Base-by-base conservation (phyloP, 2,888 invertebrate species). In the Argyresthia albistria region DNA sequence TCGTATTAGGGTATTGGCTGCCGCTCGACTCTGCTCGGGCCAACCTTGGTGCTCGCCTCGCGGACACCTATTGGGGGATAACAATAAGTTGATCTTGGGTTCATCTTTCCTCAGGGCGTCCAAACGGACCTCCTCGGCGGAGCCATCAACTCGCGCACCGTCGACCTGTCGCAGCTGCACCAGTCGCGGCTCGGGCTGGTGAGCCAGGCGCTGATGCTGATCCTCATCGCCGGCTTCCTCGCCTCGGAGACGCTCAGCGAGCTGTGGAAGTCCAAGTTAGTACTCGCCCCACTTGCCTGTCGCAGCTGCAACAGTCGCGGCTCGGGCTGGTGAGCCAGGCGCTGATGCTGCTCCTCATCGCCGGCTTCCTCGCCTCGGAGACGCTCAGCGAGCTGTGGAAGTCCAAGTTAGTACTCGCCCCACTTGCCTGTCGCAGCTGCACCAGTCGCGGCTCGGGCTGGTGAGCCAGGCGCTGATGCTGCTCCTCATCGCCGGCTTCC, bases 301-400 rank as follows among this genome's bases (percentile, higher is more conserved):
- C 96, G 9, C 97, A 97, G 73, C 86, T 97, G 60, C 95, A 97
- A 73, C 97, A 97, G 81, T 97, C 97, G 7, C 90, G 97, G 48
- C 84, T 97, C 53, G 97, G 97, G 8, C 89, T 97, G 59, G 82
- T 97, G 58, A 95, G 95, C 60, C 97, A 97, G 83, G 97, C 97
- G 52, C 89, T 95, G 60, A 96, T 97, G 94, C 90, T 97, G 55
- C 94, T 97, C 63, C 92, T 95, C 61, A 94, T 97, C 61, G 94
- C 95, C 7, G 93, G 95, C 46, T 97, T 97, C 80, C 90, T 97
- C 35, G 93, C 95, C 62, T 96, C 96, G 7, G 97, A 97, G 80
- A 96, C 96, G 0, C 89, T 96, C 57, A 95, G 96, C 60, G 95
- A 95, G 82, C 94, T 96, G 78, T 97, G 97, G 97, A 97, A 97